phyloP scores from a whole-genome alignment of 2,888 invertebrate genomes.

The Automeris io region DNA sequence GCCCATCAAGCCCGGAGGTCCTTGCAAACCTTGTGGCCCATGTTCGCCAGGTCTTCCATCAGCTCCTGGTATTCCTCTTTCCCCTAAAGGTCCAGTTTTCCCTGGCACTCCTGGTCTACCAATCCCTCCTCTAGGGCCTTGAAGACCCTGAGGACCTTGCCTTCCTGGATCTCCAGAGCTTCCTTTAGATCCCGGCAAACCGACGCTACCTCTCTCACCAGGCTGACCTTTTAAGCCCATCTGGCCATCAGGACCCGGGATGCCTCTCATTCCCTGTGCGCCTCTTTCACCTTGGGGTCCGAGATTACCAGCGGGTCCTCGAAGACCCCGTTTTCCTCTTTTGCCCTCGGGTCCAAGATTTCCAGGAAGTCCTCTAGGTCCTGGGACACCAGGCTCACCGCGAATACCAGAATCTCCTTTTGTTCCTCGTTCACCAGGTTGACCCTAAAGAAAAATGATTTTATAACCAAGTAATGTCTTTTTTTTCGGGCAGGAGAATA shows the following conservation, averaged over 20 bases:
- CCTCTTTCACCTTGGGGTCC: constrained; percentile 87
- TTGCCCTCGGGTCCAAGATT: constrained; percentile 86
- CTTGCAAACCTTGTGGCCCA: constrained; percentile 87
- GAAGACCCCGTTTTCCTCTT: constrained; percentile 86
- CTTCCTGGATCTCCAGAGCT: constrained; percentile 78
- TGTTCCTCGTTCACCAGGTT: constrained; percentile 85
- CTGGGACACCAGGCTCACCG: constrained; percentile 84
- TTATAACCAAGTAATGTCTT: neutral
- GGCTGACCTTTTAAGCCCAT: constrained; percentile 84
- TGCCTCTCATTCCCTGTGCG: constrained; percentile 78
- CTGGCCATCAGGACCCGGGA: constrained; percentile 87
- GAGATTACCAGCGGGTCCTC: constrained; percentile 84
- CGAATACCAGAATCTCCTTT: constrained; percentile 88
- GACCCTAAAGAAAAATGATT: constrained; percentile 73
- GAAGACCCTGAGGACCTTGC: constrained; percentile 81
- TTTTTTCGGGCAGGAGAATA: too few species aligned
- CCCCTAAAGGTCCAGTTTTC: constrained; percentile 82
- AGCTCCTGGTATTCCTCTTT: constrained; percentile 86
- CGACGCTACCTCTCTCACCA: constrained; percentile 81
- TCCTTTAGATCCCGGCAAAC: constrained; percentile 76
- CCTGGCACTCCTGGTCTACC: constrained; percentile 85
- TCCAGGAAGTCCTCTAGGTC: constrained; percentile 87
- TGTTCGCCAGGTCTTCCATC: constrained; percentile 92
- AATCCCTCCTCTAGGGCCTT: constrained; percentile 79
- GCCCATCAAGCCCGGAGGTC: constrained; percentile 86